phyloP scores from a whole-genome alignment of 2,113 vertebrate species.

The Limnothrissa miodon region DNA sequence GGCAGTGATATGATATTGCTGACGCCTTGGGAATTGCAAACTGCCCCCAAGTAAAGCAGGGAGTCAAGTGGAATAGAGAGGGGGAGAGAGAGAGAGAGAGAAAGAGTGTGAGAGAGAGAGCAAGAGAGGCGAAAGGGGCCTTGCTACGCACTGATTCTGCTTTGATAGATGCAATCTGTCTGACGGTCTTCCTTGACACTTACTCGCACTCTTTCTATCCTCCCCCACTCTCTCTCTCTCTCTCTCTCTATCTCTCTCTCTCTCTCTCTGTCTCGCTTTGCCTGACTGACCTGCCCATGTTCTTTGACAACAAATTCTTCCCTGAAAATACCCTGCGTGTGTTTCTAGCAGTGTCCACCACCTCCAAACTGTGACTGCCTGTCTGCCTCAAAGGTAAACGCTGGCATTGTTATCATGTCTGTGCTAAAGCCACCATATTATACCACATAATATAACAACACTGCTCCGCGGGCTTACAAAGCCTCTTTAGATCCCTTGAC shows the following conservation, averaged over 20 bases:
- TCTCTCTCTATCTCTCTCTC: background rate
- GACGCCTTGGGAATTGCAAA: constrained; percentile 56
- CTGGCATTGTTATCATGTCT: background rate
- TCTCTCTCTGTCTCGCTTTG: background rate
- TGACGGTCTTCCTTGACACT: constrained; percentile 17
- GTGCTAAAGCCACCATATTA: background rate
- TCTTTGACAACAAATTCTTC: background rate
- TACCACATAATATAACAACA: background rate
- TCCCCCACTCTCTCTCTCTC: background rate
- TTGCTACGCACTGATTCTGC: constrained; percentile 25
- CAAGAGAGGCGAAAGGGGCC: background rate
- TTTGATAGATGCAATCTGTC: constrained; percentile 55
- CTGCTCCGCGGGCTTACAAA: background rate
- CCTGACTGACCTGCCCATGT: background rate
- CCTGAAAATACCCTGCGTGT: background rate
- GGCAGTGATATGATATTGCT: constrained; percentile 52
- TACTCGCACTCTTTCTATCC: background rate
- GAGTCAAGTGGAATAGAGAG: background rate
- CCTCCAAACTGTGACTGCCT: background rate
- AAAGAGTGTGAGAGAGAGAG: background rate
- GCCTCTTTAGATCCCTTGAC: background rate
- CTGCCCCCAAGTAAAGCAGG: constrained; percentile 43
- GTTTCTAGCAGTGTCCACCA: background rate
- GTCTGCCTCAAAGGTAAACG: background rate
- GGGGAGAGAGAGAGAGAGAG: background rate